Base-by-base conservation (phyloP, 2,797 vertebrate genomes). In the Danio albolineatus region DNA sequence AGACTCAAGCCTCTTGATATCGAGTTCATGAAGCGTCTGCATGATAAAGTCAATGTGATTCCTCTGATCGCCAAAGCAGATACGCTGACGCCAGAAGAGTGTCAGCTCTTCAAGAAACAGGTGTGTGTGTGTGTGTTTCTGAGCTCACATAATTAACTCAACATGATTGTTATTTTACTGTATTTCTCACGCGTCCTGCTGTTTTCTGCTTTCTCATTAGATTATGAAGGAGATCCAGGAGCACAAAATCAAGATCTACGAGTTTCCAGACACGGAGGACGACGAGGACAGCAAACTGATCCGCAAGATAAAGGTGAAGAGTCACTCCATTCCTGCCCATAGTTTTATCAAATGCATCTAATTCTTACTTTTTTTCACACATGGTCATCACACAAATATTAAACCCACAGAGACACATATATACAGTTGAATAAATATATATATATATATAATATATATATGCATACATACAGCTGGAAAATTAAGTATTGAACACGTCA, bases 221-320 rank as follows among this genome's bases (percentile, higher is more conserved):
- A 95, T 95, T 16, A 95, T 95, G 94, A 95, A 95, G 85, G 94
- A 95, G 87, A 95, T 95, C 44, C 94, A 94, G 79, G 94, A 95
- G 67, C 94, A 95, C 85, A 95, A 94, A 87, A 95, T 95, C 39
- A 94, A 95, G 86, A 95, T 95, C 75, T 95, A 95, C 7, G 94
- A 95, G 83, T 95, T 95, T 84, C 94, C 94, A 0, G 94, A 95
- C 89, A 92, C 91, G 0, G 94, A 94, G 84, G 94, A 95, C 0
- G 94, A 95, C 1, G 94, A 95, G 78, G 94, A 95, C 88, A 94
- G 92, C 89, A 95, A 95, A 84, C 90, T 94, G 48, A 93, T 94
- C 78, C 90, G 94, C 61, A 95, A 95, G 87, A 94, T 95, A 86
- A 95, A 95, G 94, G 94, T 95, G 90, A 66, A 74, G 65, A 44